Conservation (phyloP, 2,888 invertebrate genomes). For the Melinaea menophilus region DNA sequence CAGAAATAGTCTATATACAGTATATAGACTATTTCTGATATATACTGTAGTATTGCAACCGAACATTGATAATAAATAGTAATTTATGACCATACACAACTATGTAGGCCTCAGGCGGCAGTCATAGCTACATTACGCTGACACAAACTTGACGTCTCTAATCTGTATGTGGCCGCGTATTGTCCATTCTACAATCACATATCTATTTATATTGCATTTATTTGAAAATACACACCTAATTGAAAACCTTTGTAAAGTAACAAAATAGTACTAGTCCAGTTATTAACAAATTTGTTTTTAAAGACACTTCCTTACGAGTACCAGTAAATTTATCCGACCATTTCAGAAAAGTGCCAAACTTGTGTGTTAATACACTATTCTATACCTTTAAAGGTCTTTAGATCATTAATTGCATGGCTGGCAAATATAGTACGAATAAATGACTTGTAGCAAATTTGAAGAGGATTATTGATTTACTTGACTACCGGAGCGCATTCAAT, state of each 20-base stretch:
- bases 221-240: slow-evolving; percentile 2
- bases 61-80: not conserved
- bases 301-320: not conserved
- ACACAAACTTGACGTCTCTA: slow-evolving; percentile 19
- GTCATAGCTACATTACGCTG: slow-evolving; percentile 18
- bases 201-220: slow-evolving; percentile 6
- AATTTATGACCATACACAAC: slow-evolving; percentile 4
- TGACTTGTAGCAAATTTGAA: not conserved
- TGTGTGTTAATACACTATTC: slow-evolving; percentile 9
- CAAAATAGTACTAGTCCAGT: not conserved
- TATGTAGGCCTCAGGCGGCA: slow-evolving; percentile 12
- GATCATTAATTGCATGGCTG: slow-evolving; percentile 11
- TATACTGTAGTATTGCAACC: too few relatives aligned
- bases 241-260: too few relatives aligned
- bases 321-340: slow-evolving; percentile 12
- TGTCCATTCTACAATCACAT: not conserved
- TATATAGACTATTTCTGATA: too few relatives aligned
- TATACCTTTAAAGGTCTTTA: slow-evolving; percentile 14
- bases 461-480: not conserved
- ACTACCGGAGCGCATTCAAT: too few relatives aligned
- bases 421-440: slow-evolving; percentile 16
- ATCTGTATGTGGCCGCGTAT: slow-evolving; percentile 16
- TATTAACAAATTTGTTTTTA: not conserved
- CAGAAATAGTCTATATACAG: too few relatives aligned
- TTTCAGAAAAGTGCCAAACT: slow-evolving; percentile 13